Evolutionary conservation across 2,113 vertebrate species (phyloP).

Genomic region (Ammodytes marinus): DNA sequence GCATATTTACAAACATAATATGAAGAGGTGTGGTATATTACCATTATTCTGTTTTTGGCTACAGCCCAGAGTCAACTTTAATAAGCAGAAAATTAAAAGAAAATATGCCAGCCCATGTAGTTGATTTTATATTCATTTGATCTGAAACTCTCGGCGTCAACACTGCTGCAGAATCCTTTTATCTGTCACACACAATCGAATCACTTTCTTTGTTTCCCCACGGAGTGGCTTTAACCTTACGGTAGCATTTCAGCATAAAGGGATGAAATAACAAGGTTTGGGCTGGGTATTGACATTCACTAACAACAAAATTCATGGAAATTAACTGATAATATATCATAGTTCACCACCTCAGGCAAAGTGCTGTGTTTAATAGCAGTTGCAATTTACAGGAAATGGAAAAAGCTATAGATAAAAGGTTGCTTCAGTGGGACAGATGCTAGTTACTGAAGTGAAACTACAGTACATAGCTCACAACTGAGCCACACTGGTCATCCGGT

Average conservation of each 20-base stretch:
- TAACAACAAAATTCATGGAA: constrained; percentile 3
- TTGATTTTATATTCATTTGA: constrained; percentile 56
- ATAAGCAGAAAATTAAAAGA: constrained; percentile 48
- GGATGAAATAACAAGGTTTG: constrained; percentile 15
- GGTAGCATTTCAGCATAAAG: constrained; percentile 18
- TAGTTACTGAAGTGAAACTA: constrained; percentile 30
- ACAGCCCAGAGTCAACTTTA: constrained; percentile 38
- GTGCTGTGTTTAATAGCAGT: not conserved
- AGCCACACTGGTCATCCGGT: constrained; percentile 26
- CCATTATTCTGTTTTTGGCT: constrained; percentile 15
- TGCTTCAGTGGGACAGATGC: constrained; percentile 14
- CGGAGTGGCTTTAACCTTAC: constrained; percentile 13
- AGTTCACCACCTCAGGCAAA: not conserved
- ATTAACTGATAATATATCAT: not conserved
- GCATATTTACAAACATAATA: constrained; percentile 59
- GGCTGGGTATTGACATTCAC: not conserved
- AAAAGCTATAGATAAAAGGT: constrained; percentile 49
- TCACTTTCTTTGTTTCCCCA: constrained; percentile 12
- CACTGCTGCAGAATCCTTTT: constrained; percentile 46
- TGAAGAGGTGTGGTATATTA: constrained; percentile 36
- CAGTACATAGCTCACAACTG: constrained; percentile 24
- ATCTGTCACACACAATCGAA: constrained; percentile 40
- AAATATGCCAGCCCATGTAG: constrained; percentile 8
- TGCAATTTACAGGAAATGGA: not conserved
- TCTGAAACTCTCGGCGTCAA: constrained; percentile 49